Percentiles rank a stretch among this genome's conserved stretches.
phyloP scores from a whole-genome alignment of 2,797 vertebrate species.

The Potorous gilbertii region DNA sequence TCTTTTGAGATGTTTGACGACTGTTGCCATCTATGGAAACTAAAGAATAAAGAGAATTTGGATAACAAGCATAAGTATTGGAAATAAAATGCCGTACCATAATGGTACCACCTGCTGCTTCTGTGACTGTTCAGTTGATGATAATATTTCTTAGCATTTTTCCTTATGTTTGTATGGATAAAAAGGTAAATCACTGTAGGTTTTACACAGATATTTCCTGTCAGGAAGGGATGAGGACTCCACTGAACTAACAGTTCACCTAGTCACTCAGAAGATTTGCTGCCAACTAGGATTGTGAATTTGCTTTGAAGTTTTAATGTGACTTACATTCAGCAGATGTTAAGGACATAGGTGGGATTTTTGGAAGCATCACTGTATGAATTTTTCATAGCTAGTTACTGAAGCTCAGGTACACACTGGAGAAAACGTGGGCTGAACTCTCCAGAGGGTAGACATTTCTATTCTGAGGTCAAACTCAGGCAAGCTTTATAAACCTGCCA shows the following conservation, averaged over 20 bases:
- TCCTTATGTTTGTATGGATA: conserved; percentile 16
- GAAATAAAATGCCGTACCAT: not conserved
- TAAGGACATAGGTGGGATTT: conserved; percentile 67
- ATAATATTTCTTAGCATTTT: not conserved
- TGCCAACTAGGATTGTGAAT: not conserved
- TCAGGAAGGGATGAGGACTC: conserved; percentile 46
- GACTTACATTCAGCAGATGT: conserved; percentile 71
- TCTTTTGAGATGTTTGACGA: conserved; percentile 28
- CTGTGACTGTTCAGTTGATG: not conserved
- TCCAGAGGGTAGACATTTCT: conserved; percentile 65
- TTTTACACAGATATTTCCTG: not conserved
- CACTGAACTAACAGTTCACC: conserved; percentile 50
- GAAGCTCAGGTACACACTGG: conserved; percentile 59
- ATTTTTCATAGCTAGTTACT: conserved; percentile 78
- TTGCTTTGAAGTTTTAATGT: conserved; percentile 59
- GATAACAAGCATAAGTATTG: not conserved
- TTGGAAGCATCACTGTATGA: conserved; percentile 70
- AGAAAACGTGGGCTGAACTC: conserved; percentile 22
- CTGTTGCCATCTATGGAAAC: conserved; percentile 26
- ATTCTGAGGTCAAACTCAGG: conserved; percentile 63
- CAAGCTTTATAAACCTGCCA: conserved; percentile 70
- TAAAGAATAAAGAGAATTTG: conserved; percentile 24
- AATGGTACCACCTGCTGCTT: fast-evolving
- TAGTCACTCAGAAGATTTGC: conserved; percentile 48
- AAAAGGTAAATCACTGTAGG: conserved; percentile 13